Percentiles rank a stretch among this genome's conserved stretches.
These are phyloP conservation scores for Enhydra lutris DNA, from an alignment of 2,113 vertebrate species.

Conservation along the genomic window DNA sequence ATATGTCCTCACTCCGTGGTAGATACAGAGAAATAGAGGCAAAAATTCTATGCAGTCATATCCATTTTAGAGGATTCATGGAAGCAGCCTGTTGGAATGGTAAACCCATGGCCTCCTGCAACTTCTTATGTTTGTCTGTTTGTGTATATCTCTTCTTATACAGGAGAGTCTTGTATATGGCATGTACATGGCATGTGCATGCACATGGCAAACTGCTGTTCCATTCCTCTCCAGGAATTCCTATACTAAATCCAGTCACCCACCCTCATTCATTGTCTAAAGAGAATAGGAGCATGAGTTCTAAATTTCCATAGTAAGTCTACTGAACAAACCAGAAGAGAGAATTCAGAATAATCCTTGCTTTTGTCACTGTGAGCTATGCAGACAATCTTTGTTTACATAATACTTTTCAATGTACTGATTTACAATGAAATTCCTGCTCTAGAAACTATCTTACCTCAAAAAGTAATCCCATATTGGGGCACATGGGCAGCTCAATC, in stretches of 20 bases:
- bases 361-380: constrained; percentile 73
- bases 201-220: not conserved
- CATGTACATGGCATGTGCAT: too few relatives aligned
- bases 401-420: constrained; percentile 79
- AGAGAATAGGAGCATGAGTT: constrained; percentile 65
- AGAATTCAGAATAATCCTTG: constrained; percentile 75
- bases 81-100: not conserved
- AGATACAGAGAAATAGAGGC: not conserved
- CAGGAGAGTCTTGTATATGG: not conserved
- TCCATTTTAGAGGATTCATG: not conserved
- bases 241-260: constrained; percentile 73
- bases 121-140: not conserved
- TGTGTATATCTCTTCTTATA: not conserved
- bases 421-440: constrained; percentile 77
- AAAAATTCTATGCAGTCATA: not conserved
- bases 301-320: constrained; percentile 67
- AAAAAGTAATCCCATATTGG: not conserved
- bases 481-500: not conserved
- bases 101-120: not conserved
- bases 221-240: constrained; percentile 44
- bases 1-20: not conserved
- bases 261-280: constrained; percentile 58
- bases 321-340: constrained; percentile 72
- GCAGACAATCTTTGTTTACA: constrained; percentile 76
- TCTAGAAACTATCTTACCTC: constrained; percentile 75